Conservation (phyloP, 2,113 vertebrate species). For the Tympanuchus pallidicinctus region DNA sequence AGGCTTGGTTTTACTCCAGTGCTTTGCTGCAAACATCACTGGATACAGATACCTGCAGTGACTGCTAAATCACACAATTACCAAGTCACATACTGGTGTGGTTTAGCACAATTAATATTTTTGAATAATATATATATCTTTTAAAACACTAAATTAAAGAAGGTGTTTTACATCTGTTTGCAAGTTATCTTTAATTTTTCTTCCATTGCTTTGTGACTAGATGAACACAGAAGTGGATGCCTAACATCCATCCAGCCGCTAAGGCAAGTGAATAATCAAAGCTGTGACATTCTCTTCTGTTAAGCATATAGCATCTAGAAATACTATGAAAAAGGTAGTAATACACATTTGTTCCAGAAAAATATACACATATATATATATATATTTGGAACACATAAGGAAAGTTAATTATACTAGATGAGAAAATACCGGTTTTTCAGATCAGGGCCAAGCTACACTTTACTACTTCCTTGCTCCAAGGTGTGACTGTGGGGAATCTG, state of each 20-base stretch:
- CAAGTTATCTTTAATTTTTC: not conserved
- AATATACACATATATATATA: not conserved
- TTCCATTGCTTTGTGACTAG: not conserved
- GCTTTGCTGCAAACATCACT: not conserved
- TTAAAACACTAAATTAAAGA: not conserved
- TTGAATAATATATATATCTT: not conserved
- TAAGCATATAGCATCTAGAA: not conserved
- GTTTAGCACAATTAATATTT: not conserved
- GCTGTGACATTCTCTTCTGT: not conserved
- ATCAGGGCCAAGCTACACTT: not conserved
- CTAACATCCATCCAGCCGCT: not conserved
- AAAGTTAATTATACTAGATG: not conserved
- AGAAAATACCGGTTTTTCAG: not conserved
- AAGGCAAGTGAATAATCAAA: not conserved
- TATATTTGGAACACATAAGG: not conserved
- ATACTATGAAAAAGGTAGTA: not conserved
- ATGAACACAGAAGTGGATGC: not conserved
- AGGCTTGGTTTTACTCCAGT: not conserved
- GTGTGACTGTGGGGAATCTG: not conserved
- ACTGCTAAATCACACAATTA: not conserved
- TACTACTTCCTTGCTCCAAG: not conserved
- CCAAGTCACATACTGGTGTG: not conserved
- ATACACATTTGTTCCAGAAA: not conserved
- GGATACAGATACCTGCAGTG: not conserved
- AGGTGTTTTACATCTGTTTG: fast-evolving